phyloP scores from a whole-genome alignment of 2,113 vertebrate genomes.

The Chascanopsetta lugubris region DNA sequence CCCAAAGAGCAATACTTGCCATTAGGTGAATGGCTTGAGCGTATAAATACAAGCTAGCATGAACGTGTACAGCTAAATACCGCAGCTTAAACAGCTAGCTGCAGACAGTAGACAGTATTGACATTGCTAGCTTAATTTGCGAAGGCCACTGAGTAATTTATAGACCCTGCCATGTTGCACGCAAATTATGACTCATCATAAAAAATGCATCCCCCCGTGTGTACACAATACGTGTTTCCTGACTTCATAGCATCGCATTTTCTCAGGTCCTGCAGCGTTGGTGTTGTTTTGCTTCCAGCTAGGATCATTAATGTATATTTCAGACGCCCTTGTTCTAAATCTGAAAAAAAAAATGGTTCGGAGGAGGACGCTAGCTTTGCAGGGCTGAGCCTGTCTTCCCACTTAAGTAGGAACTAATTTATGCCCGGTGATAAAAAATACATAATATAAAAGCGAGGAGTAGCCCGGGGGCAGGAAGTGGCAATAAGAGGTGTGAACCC shows the following conservation, averaged over 20 bases:
- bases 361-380: constrained; percentile 53
- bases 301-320: constrained; percentile 67
- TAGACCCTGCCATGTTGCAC: too few species aligned
- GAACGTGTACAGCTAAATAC: background rate
- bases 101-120: too few species aligned
- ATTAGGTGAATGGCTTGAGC: background rate
- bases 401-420: constrained; percentile 64
- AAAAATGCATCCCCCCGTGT: constrained; percentile 44
- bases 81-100: too few species aligned
- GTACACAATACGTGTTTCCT: constrained; percentile 51
- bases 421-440: constrained; percentile 68
- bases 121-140: too few species aligned
- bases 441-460: constrained; percentile 70
- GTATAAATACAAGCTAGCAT: background rate
- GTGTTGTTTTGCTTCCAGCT: constrained; percentile 41
- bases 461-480: constrained; percentile 51
- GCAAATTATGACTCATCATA: constrained; percentile 57
- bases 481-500: constrained; percentile 54
- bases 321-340: constrained; percentile 67
- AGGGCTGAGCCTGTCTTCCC: constrained; percentile 38
- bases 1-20: background rate
- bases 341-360: constrained; percentile 38
- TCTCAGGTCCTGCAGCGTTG: constrained; percentile 27
- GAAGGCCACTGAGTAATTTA: too few species aligned
- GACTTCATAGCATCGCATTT: constrained; percentile 25